Percentiles rank a stretch among this genome's conserved stretches.
phyloP scores from a whole-genome alignment of 2,113 vertebrate species.

The Sceloporus undulatus region DNA sequence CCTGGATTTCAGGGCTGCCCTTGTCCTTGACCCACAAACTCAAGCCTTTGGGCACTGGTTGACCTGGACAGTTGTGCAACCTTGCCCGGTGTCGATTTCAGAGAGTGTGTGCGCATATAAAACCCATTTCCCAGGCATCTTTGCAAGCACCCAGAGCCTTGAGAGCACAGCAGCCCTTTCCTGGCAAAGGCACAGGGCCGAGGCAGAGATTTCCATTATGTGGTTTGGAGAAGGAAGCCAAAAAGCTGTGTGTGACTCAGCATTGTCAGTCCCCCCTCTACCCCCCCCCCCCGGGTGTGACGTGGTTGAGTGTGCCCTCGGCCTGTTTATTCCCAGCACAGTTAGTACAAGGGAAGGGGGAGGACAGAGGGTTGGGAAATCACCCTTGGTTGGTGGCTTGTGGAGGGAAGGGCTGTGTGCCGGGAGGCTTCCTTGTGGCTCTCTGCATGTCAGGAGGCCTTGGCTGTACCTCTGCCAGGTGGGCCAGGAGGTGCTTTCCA shows the following conservation, averaged over 20 bases:
- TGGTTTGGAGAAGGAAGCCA: slow-evolving; percentile 35
- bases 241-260: slow-evolving; percentile 76
- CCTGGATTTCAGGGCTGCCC: background rate
- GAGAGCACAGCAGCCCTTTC: background rate
- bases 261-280: slow-evolving; percentile 49
- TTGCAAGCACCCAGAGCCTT: background rate
- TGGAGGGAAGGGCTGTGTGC: background rate
- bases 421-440: background rate
- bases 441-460: too few relatives aligned
- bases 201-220: slow-evolving; percentile 27
- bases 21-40: background rate
- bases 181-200: background rate
- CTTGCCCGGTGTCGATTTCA: too few relatives aligned
- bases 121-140: slow-evolving; percentile 1
- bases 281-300: slow-evolving; percentile 16
- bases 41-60: too few relatives aligned
- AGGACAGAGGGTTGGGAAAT: slow-evolving; percentile 60
- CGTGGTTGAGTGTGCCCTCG: slow-evolving; percentile 49
- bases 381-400: slow-evolving; percentile 51
- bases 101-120: too few relatives aligned
- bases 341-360: background rate
- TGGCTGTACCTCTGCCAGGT: too few relatives aligned
- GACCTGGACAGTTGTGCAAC: too few relatives aligned
- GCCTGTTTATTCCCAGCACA: slow-evolving; percentile 72
- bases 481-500: too few relatives aligned